Percentiles rank a stretch among this genome's conserved stretches.
phyloP scores from a whole-genome alignment of 2,888 invertebrate genomes.

The Dicranocentrus wangi region DNA sequence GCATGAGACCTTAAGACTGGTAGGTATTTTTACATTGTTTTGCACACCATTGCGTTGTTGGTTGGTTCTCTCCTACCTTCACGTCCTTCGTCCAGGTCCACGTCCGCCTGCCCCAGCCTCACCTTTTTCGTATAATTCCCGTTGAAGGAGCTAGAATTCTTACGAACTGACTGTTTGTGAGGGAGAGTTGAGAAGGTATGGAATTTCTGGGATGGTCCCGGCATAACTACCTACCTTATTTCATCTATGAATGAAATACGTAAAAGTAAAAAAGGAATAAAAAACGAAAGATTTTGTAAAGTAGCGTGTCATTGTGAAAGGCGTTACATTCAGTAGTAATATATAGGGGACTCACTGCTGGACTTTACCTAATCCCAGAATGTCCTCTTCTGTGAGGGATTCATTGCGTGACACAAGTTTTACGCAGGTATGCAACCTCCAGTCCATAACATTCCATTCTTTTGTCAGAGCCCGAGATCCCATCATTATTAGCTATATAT shows the following conservation, averaged over 20 bases:
- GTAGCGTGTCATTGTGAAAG: slow-evolving; percentile 47
- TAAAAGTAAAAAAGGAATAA: slow-evolving; percentile 18
- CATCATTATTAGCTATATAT: too few species aligned
- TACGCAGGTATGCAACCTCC: neutral
- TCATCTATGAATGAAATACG: slow-evolving; percentile 43
- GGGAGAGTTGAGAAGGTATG: slow-evolving; percentile 46
- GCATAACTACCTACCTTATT: slow-evolving; percentile 14
- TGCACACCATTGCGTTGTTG: too few species aligned
- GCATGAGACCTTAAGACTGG: too few species aligned
- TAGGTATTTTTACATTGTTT: too few species aligned
- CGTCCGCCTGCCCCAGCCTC: neutral
- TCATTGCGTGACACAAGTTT: neutral
- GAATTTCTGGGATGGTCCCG: slow-evolving; percentile 53
- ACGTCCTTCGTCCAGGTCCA: neutral
- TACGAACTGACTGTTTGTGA: slow-evolving; percentile 20
- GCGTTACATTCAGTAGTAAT: slow-evolving; percentile 36
- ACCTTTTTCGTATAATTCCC: too few species aligned
- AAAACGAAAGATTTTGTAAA: slow-evolving; percentile 39
- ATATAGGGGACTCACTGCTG: slow-evolving; percentile 48
- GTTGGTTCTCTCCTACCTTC: too few species aligned
- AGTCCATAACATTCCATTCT: slow-evolving; percentile 19
- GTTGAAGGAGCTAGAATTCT: slow-evolving; percentile 45
- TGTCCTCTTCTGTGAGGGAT: slow-evolving; percentile 18
- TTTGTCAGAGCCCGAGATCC: neutral
- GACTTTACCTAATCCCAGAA: slow-evolving; percentile 29